Percentiles rank a stretch among this genome's conserved stretches.
phyloP scores from a whole-genome alignment of 2,113 vertebrate genomes.

The Myotis yumanensis region DNA sequence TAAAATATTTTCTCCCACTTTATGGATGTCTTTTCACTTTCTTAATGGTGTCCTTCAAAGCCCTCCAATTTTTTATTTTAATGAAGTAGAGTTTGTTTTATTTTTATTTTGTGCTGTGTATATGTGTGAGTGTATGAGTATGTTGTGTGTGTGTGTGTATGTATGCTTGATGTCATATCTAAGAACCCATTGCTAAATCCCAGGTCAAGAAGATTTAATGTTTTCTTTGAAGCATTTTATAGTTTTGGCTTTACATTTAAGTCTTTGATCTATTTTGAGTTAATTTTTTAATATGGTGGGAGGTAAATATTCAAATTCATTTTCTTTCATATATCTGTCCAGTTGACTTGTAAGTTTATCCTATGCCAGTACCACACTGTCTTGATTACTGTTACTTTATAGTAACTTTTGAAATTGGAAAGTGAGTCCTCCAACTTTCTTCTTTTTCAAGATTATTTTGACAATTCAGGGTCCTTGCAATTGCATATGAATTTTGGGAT shows the following conservation, averaged over 20 bases:
- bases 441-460: slow-evolving; percentile 24
- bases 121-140: no score
- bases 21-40: not conserved
- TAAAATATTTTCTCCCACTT: not conserved
- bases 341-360: not conserved
- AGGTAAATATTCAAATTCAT: not conserved
- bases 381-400: not conserved
- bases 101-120: not conserved
- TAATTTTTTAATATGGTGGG: not conserved
- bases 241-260: not conserved
- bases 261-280: not conserved
- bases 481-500: not conserved
- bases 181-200: not conserved
- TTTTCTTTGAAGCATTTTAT: not conserved
- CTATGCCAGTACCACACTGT: not conserved
- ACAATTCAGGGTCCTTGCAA: not conserved
- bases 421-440: not conserved
- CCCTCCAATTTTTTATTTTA: not conserved
- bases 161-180: not conserved
- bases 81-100: not conserved
- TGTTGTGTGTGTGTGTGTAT: no score
- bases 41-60: not conserved
- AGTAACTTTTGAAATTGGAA: slow-evolving; percentile 26
- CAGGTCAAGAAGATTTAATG: slow-evolving; percentile 26
- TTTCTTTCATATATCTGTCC: not conserved